Evolutionary conservation across 2,113 vertebrate species (phyloP).

Genomic region (Genyomyrus donnyi): DNA sequence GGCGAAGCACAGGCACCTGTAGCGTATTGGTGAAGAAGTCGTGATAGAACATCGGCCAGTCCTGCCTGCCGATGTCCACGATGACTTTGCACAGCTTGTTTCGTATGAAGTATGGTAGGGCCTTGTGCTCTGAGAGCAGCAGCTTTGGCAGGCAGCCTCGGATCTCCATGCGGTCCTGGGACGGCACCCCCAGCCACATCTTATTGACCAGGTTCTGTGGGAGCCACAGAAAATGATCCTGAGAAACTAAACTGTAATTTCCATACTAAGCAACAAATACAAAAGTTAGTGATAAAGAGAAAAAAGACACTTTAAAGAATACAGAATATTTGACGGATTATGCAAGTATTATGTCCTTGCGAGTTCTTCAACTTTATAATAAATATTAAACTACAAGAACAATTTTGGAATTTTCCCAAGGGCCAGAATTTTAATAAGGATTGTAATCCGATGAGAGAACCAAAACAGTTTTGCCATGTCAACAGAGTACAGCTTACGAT

Average conservation of each 20-base stretch:
- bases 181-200: slow-evolving; percentile 94
- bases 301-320: background rate
- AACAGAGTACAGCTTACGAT: background rate
- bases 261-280: background rate
- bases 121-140: slow-evolving; percentile 86
- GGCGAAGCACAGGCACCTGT: slow-evolving; percentile 63
- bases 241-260: background rate
- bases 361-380: background rate
- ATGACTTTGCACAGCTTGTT: slow-evolving; percentile 99
- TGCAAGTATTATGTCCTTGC: background rate
- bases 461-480: background rate
- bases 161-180: slow-evolving; percentile 96
- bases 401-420: background rate
- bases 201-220: slow-evolving; percentile 93
- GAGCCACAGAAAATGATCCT: background rate
- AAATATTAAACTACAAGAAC: background rate
- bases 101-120: slow-evolving; percentile 90
- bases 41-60: slow-evolving; percentile 99
- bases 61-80: slow-evolving; percentile 93
- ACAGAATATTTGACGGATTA: background rate
- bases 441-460: background rate
- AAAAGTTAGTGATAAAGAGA: background rate
- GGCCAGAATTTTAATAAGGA: background rate
- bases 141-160: slow-evolving; percentile 93
- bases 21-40: slow-evolving; percentile 97